Percentiles rank a stretch among this genome's conserved stretches.
Evolutionary conservation across 2,113 vertebrate species (phyloP).

Genomic region (Phaethon lepturus): DNA sequence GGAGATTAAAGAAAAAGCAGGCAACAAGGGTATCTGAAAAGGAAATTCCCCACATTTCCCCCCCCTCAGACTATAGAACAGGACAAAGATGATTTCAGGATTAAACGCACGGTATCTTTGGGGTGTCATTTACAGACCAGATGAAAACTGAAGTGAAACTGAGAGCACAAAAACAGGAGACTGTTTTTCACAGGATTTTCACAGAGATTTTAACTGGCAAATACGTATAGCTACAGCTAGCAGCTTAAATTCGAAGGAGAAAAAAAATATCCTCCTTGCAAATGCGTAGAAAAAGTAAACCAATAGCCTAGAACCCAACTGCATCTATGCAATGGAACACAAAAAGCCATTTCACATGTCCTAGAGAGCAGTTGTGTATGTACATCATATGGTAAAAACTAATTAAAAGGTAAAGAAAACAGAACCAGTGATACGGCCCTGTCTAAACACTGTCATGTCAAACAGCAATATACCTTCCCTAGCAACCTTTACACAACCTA

Average conservation of each 20-base stretch:
- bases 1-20: conserved; percentile 32
- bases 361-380: neutral
- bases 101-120: neutral
- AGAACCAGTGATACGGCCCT: neutral
- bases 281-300: no score
- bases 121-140: neutral
- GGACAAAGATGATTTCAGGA: neutral
- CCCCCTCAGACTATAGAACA: neutral
- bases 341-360: neutral
- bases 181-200: neutral
- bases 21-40: conserved; percentile 36
- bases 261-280: neutral
- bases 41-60: conserved; percentile 42
- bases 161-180: neutral
- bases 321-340: neutral
- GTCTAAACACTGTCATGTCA: neutral
- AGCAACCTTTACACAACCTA: neutral
- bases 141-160: neutral
- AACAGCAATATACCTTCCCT: neutral
- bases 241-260: neutral
- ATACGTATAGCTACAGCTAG: neutral
- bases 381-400: neutral
- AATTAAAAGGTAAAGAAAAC: neutral
- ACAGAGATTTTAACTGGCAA: neutral
- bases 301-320: no score